Evolutionary conservation across 2,888 invertebrate genomes (phyloP), one percentile per base, ranked within the genome.

Genomic region (Muscina levida): DNA sequence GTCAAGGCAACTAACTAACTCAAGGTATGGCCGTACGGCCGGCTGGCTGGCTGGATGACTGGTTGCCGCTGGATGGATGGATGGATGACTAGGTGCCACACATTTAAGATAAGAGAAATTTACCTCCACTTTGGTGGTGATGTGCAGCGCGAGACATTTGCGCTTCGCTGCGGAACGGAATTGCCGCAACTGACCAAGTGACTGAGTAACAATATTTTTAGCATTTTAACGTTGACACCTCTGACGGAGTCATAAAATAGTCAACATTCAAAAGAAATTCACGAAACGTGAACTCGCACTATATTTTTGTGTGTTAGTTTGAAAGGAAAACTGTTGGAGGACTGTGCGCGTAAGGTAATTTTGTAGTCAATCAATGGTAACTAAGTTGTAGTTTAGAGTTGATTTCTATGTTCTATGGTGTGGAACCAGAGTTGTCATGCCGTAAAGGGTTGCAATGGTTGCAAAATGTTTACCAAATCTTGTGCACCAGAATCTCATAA

Each of bases 181-280:
- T 1, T 37, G 17, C 5, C 26, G 39, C 37, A 59, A 59, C 15
- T 59, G 17, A 31, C 31, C 59, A 39, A 59, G 57, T 74, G 73
- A 80, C 77, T 77, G 80, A 71, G 26, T 80, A 59, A 71, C 72
- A 77, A 72, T 77, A 80, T 80, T 74, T 74, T 67, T 24, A 67
- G 51, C 46, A 77, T 77, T 77, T 80, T 74, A 67, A 26, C 70
- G 67, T 67, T 77, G 73, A 80, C 77, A 74, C 62, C 57, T 67
- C 11, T 31, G 37, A 71, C 70, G 44, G 19, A 70, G 15, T 42
- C 15, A 13, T 31, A 39, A 24, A 56, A 19, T 39, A 56, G 39
- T 1, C 26, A 56, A 53, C 24, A n/a, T 37, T 67, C 37, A 24
- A 2, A 46, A 26, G 57, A 67, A 66, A 48, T 66, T 44, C 17